Evolutionary conservation across 2,797 vertebrate genomes (phyloP).

Genomic region (Lateolabrax maculatus): DNA sequence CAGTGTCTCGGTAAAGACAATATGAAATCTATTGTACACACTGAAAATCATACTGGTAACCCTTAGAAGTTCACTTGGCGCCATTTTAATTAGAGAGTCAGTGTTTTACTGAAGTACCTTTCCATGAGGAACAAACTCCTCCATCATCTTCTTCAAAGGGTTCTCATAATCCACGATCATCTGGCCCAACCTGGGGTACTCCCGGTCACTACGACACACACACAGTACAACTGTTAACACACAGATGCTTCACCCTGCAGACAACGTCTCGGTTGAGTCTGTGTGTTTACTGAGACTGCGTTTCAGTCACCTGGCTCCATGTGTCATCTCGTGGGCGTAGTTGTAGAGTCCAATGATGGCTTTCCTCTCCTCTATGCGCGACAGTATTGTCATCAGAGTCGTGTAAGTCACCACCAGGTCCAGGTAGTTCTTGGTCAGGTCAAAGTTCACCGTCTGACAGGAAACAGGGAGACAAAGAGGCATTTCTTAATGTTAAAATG

Average conservation of each 20-base stretch:
- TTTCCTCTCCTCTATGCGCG: conserved; percentile 98
- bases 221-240: conserved; percentile 1
- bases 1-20: not conserved
- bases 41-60: not conserved
- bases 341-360: conserved; percentile 98
- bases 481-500: not conserved
- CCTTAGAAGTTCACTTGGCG: not conserved
- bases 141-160: conserved; percentile 99
- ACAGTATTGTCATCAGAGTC: conserved; percentile 97
- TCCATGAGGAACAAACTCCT: conserved; percentile 98
- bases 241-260: too few species aligned
- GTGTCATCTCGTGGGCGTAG: conserved; percentile 99
- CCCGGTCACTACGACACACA: conserved; percentile 89
- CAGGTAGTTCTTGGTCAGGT: conserved; percentile 98
- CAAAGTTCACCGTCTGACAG: conserved; percentile 95
- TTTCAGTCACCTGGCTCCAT: conserved; percentile 92
- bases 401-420: conserved; percentile 98
- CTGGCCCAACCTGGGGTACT: conserved; percentile 97
- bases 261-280: too few species aligned
- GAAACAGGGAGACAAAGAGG: conserved; percentile 28
- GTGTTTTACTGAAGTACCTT: conserved; percentile 85
- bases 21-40: not conserved
- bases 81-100: not conserved
- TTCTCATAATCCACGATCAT: conserved; percentile 99
- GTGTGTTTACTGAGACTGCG: not conserved